Evolutionary conservation across 2,888 invertebrate genomes (phyloP).

Genomic region (Prosopocoilus inquinatus): DNA sequence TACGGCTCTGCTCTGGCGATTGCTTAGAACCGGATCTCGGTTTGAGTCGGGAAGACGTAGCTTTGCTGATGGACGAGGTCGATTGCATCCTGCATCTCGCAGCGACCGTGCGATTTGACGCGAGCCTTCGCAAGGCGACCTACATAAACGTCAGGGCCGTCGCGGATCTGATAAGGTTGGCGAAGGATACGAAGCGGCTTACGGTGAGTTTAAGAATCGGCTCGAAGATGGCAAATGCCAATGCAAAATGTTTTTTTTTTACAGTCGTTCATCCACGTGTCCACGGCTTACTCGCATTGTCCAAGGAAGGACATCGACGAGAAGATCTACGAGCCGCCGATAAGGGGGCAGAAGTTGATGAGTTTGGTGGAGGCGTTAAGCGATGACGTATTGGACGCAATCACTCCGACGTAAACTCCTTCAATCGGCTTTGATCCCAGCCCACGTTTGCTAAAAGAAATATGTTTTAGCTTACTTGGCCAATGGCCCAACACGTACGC

Average conservation of each 20-base stretch:
- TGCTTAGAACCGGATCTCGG: slow-evolving; percentile 18
- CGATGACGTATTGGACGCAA: slow-evolving; percentile 41
- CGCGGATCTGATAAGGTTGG: slow-evolving; percentile 56
- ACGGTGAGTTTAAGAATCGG: slow-evolving; percentile 50
- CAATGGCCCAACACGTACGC: slow-evolving; percentile 90
- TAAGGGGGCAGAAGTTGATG: slow-evolving; percentile 45
- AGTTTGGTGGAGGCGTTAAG: slow-evolving; percentile 48
- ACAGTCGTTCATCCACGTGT: slow-evolving; percentile 62
- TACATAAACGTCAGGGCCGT: slow-evolving; percentile 69
- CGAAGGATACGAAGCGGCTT: slow-evolving; percentile 49
- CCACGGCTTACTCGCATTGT: slow-evolving; percentile 67
- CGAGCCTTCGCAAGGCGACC: slow-evolving; percentile 62
- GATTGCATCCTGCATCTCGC: neutral
- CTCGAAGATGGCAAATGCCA: neutral
- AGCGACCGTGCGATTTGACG: slow-evolving; percentile 75
- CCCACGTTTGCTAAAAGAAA: too few relatives aligned
- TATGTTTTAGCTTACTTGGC: slow-evolving; percentile 61
- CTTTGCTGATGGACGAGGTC: slow-evolving; percentile 23
- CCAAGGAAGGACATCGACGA: slow-evolving; percentile 55
- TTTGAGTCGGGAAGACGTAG: slow-evolving; percentile 6
- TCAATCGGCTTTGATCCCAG: slow-evolving; percentile 11
- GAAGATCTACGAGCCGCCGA: slow-evolving; percentile 51
- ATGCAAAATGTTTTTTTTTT: slow-evolving; percentile 37
- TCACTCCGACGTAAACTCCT: slow-evolving; percentile 42
- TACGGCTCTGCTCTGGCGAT: slow-evolving; percentile 35